Base-by-base conservation (phyloP, 1,140 invertebrate species). In the Heliconius nattereri region DNA sequence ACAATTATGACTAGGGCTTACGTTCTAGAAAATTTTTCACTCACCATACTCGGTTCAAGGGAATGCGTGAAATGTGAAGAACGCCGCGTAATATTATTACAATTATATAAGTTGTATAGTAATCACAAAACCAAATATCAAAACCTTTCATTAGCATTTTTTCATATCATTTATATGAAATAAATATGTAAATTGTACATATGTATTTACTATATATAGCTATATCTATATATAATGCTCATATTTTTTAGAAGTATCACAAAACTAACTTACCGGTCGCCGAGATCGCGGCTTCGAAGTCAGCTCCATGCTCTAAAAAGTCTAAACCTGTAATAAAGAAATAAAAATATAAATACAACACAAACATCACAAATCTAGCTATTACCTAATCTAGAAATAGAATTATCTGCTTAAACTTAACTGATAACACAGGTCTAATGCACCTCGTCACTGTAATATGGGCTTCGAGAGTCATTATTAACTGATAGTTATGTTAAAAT, bases 281-380 rank as follows among this genome's bases (percentile, higher is more conserved):
- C 87, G 96, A 96, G 84, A 97, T 96, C 74, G 96, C 96, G 88
- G 96, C 95, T 93, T 97, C 96, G 93, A 96, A 97, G 90, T 96
- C 96, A 86, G 96, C 96, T 86, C 96, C 96, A 95, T 96, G 95
- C 89, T 96, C 96, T 89, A 96, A 95, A 91, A 96, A 96, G 92
- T 96, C 96, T 93, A 96, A 94, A 91, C 96, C 96, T 96, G 89
- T 84, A 91, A 92, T 23, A 81, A 78, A 74, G 76, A 66, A 81
- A 82, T 60, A 75, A 78, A 57, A 13, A 9, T 45, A 77, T 81
- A 35, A 75, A 78, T 75, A 80, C 52, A 79, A 20, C 40, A 73
- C 13, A 37, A 60, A 78, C 20, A 71, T 35, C 29, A 13, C 29
- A 71, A 20, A 72, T 37, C 16, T 72, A 49, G 19, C 19, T 74